Base-by-base conservation (phyloP, 2,797 vertebrate species). In the Phrynocephalus vlangalii region DNA sequence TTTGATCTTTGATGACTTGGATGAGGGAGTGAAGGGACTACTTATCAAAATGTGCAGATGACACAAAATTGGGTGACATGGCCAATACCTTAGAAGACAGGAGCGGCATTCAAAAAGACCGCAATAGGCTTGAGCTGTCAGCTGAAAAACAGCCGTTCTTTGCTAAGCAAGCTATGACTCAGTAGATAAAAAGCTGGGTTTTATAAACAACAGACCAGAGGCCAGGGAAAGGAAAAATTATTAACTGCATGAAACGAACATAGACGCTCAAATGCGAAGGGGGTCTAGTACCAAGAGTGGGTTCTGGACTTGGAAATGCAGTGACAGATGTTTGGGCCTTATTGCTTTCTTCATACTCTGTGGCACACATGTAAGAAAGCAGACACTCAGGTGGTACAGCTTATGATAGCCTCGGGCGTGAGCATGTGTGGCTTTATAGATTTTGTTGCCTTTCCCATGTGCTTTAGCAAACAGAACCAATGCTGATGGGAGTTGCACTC, bases 161-260 rank as follows among this genome's bases (percentile, higher is more conserved):
- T 80, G 63, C 38, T 85, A 13, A 73, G 22, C 82, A 90, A 90
- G n/a, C 86, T 3, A 83, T 92, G 67, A 73, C 26, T 68, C 13
- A 70, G 76, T 86, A 84, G n/a, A 38, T 90, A 81, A 88, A 44
- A 90, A 72, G 30, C 78, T 76, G 30, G 75, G 50, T 4, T 66
- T 68, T 83, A 15, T n/a, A 18, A 50, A 9, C 78, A 76, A 90
- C 11, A 85, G 0, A 0, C 70, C 2, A 77, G 75, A 60, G 87
- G 63, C 22, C 60, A 72, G 26, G 82, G 52, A 11, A 60, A 75
- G 73, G 13, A 87, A 77, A 63, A 80, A 73, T 81, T 13, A 1
- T 6, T 9, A 44, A 44, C 38, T 67, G 85, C 77, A 72, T 85
- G 38, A 89, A 63, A 3, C 52, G 52, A 73, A 85, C 6, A 82